phyloP scores from a whole-genome alignment of 2,888 invertebrate species.

The Scelioninae gen. 1 region DNA sequence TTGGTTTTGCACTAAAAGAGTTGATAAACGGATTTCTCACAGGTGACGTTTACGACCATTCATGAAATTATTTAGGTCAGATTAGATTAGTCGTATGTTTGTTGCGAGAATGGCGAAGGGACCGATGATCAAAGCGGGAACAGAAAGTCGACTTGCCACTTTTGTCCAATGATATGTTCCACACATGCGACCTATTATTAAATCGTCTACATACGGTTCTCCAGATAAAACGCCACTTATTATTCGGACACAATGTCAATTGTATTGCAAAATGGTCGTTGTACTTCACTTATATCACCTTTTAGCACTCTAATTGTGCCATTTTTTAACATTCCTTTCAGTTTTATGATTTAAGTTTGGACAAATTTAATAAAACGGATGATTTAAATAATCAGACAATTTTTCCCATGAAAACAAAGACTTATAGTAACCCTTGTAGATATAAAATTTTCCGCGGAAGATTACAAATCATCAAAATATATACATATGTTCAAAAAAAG shows the following conservation, averaged over 20 bases:
- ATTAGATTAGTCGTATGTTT: slow-evolving; percentile 65
- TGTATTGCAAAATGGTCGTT: slow-evolving; percentile 48
- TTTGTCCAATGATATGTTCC: slow-evolving; percentile 56
- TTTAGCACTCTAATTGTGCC: slow-evolving; percentile 24
- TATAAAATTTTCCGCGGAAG: no score
- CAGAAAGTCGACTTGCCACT: slow-evolving; percentile 55
- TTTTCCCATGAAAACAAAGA: no score
- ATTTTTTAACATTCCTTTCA: no score
- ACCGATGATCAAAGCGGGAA: slow-evolving; percentile 50
- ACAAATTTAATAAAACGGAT: no score
- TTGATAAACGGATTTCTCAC: slow-evolving; percentile 31
- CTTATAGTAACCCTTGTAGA: no score
- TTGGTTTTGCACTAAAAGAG: neutral
- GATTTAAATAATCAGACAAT: no score
- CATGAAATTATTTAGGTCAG: slow-evolving; percentile 68
- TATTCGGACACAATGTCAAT: slow-evolving; percentile 61
- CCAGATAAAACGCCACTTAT: slow-evolving; percentile 52
- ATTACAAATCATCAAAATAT: no score
- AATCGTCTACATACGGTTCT: slow-evolving; percentile 46
- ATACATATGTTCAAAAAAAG: no score
- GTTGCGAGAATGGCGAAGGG: slow-evolving; percentile 43
- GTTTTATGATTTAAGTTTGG: no score
- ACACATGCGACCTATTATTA: slow-evolving; percentile 54
- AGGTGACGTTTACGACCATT: slow-evolving; percentile 49
- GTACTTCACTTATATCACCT: slow-evolving; percentile 44